phyloP scores from a whole-genome alignment of 2,797 vertebrate genomes.

The Toxotes lorentzi region DNA sequence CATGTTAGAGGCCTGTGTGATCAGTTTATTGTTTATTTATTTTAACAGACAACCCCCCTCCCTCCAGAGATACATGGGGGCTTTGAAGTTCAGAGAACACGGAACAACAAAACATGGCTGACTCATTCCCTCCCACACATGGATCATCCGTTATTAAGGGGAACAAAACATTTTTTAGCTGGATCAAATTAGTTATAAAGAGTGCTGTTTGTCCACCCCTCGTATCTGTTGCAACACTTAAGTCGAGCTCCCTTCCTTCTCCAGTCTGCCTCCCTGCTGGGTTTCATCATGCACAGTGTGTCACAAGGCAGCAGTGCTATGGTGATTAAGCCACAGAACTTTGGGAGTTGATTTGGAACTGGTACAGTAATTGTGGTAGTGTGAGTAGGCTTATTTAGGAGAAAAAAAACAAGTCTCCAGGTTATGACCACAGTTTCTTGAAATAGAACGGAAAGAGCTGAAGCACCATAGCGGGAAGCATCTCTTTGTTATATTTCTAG shows the following conservation, averaged over 20 bases:
- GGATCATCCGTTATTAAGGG: conserved; percentile 73
- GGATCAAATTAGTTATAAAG: conserved; percentile 75
- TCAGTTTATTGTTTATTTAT: conserved; percentile 18
- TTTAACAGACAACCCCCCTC: conserved; percentile 12
- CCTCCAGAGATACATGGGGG: conserved; percentile 12
- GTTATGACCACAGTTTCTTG: conserved; percentile 46
- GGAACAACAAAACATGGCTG: conserved; percentile 74
- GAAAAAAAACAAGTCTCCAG: conserved; percentile 33
- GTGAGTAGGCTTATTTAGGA: conserved; percentile 51
- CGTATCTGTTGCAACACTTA: conserved; percentile 77
- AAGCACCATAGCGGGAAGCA: conserved; percentile 27
- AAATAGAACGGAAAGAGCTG: conserved; percentile 49
- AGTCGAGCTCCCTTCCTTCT: conserved; percentile 68
- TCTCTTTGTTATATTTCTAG: conserved; percentile 38
- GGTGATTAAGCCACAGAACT: conserved; percentile 76
- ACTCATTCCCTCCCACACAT: conserved; percentile 76
- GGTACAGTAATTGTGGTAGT: conserved; percentile 68
- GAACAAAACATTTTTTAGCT: conserved; percentile 76
- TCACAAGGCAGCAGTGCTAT: conserved; percentile 74
- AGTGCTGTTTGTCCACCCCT: conserved; percentile 75
- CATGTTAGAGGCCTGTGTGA: conserved; percentile 17
- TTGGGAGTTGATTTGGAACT: conserved; percentile 66
- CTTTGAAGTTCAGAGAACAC: conserved; percentile 73
- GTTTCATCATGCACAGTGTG: conserved; percentile 81
- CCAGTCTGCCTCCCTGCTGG: conserved; percentile 75